Evolutionary conservation across 2,888 invertebrate species (phyloP).

Genomic region (Philonicus albiceps): DNA sequence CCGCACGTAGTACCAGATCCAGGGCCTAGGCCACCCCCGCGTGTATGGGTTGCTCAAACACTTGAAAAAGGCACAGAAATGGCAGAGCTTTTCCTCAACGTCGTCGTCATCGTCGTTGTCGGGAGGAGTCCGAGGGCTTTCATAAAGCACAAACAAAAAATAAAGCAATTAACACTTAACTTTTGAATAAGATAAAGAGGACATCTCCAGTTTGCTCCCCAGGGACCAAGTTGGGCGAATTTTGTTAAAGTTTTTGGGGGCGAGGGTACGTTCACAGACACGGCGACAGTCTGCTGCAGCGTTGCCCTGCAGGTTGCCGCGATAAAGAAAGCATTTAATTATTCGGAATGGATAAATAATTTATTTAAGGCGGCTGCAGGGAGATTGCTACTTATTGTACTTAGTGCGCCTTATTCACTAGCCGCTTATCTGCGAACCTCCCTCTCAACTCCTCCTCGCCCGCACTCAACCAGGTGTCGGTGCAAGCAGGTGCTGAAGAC

Average conservation of each 20-base stretch:
- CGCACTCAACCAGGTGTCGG: slow-evolving; percentile 46
- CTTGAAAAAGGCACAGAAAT: slow-evolving; percentile 30
- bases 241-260: background rate
- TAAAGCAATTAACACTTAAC: slow-evolving; percentile 37
- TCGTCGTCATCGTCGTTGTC: background rate
- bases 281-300: background rate
- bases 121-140: slow-evolving; percentile 15
- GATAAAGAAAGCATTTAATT: slow-evolving; percentile 48
- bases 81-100: slow-evolving; percentile 10
- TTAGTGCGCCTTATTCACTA: slow-evolving; percentile 3
- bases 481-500: slow-evolving; percentile 54
- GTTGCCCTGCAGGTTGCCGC: background rate
- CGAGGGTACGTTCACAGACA: background rate
- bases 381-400: background rate
- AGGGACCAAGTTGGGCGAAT: background rate
- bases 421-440: slow-evolving; percentile 3
- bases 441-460: background rate
- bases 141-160: slow-evolving; percentile 36
- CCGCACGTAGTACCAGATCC: background rate
- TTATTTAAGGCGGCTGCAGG: slow-evolving; percentile 49
- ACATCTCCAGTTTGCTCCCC: background rate
- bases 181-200: slow-evolving; percentile 41
- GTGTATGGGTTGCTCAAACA: slow-evolving; percentile 23
- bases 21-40: background rate
- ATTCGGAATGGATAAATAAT: slow-evolving; percentile 51